Conservation (phyloP, 2,113 vertebrate species). For the Lasiurus borealis region DNA sequence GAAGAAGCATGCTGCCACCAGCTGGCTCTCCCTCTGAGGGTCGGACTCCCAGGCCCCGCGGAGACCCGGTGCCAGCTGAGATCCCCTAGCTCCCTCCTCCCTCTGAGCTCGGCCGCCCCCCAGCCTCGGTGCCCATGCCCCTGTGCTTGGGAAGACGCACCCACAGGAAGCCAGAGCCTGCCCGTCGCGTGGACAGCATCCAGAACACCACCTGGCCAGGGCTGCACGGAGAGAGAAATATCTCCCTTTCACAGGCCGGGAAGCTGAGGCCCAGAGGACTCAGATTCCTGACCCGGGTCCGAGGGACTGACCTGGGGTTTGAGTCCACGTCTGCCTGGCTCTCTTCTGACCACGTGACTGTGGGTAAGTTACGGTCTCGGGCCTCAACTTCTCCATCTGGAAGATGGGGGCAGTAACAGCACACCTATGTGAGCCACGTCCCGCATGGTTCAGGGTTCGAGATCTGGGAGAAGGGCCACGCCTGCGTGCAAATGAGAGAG, state of each 20-base stretch:
- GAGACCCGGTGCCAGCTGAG: too few species aligned
- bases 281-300: neutral
- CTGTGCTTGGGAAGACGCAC: neutral
- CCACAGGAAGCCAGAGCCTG: neutral
- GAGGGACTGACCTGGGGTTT: neutral
- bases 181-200: neutral
- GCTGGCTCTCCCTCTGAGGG: neutral
- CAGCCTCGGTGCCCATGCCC: rapidly evolving
- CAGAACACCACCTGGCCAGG: neutral
- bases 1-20: neutral
- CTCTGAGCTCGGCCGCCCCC: neutral
- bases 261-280: neutral
- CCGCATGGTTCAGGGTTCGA: too few species aligned
- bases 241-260: rapidly evolving
- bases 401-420: neutral
- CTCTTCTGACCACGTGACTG: rapidly evolving
- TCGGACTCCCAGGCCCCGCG: neutral
- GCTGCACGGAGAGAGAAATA: rapidly evolving
- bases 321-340: neutral
- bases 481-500: too few species aligned
- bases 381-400: neutral
- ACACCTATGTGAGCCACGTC: too few species aligned
- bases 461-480: too few species aligned
- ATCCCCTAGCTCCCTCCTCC: rapidly evolving
- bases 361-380: neutral